Evolutionary conservation across 2,113 vertebrate genomes (phyloP), one percentile per base, ranked within the genome.

Genomic region (Rana temporaria): DNA sequence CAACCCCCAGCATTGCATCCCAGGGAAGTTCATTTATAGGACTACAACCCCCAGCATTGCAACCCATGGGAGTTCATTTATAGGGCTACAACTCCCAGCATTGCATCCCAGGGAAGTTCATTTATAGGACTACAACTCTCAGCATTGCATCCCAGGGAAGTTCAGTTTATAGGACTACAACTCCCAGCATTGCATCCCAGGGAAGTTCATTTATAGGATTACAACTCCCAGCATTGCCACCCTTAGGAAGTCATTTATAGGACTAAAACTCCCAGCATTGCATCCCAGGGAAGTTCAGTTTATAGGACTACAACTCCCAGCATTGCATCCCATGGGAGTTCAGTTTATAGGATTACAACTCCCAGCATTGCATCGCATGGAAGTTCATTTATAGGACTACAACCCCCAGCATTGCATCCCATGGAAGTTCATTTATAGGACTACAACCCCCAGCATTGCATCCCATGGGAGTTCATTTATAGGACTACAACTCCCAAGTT

Each of bases 331-430:
- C 6, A 38, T 26, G 20, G 9, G 20, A 7, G 3, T 9, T 3
- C 8, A 19, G n/a, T n/a, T n/a, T 22, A 62, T 22, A 1, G 12
- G 4, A 32, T 22, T 34, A 42, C 18, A 0, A 52, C 30, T 55
- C 22, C 26, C 0, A 0, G 48, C 60, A 30, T 26, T 30, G 20
- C 14, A 20, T 3, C 5, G 2, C 15, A 20, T 26, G 9, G 63
- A 5, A 16, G 9, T 3, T 18, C 3, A 62, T n/a, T n/a, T n/a
- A n/a, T n/a, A 6, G 12, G 6, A 32, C 30, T 34, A 42, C 18
- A 0, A 52, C 30, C 42, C 22, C 26, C 0, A 0, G 42, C 42
- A 48, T 48, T n/a, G n/a, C n/a, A 48, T 14, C 1, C 9, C 0
- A 48, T 8, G 2, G n/a, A n/a, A n/a, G n/a, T n/a, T n/a, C n/a